Percentiles rank a stretch among this genome's conserved stretches.
phyloP scores from a whole-genome alignment of 2,888 invertebrate genomes.

The Xestobium rufovillosum region DNA sequence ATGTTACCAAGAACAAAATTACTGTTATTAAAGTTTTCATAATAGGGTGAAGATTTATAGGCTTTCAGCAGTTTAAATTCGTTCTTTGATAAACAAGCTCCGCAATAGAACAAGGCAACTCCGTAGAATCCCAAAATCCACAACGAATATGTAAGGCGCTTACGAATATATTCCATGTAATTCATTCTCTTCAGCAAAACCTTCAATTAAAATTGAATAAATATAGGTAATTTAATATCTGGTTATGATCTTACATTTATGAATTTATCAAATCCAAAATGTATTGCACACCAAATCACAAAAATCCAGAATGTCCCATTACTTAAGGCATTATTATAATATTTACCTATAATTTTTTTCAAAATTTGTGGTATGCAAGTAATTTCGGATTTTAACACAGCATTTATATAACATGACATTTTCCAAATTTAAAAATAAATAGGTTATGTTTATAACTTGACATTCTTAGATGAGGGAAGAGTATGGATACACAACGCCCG shows the following conservation, averaged over 20 bases:
- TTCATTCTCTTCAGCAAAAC: not conserved
- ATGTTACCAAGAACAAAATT: not conserved
- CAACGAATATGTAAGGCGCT: not conserved
- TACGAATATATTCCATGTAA: not conserved
- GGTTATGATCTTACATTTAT: not conserved
- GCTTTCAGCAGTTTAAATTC: no score
- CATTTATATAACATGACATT: not conserved
- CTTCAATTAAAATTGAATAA: not conserved
- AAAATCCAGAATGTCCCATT: not conserved
- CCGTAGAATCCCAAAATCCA: not conserved
- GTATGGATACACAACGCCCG: no score
- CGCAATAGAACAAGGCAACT: not conserved
- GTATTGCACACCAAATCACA: not conserved
- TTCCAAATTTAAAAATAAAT: no score
- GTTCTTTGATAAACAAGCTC: not conserved
- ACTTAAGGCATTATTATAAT: constrained; percentile 1
- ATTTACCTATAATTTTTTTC: not conserved
- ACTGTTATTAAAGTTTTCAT: not conserved
- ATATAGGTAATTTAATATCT: not conserved
- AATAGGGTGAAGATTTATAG: no score
- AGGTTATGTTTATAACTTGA: no score
- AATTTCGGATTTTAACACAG: not conserved
- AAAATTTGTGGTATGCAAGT: constrained; percentile 1
- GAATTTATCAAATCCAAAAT: not conserved
- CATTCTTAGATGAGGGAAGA: no score